Evolutionary conservation across 30 jellyfish, hydroid and myxozoan genomes (phyloP), one percentile per base, ranked within the genome.

Genomic region (Nemopilema nomurai): DNA sequence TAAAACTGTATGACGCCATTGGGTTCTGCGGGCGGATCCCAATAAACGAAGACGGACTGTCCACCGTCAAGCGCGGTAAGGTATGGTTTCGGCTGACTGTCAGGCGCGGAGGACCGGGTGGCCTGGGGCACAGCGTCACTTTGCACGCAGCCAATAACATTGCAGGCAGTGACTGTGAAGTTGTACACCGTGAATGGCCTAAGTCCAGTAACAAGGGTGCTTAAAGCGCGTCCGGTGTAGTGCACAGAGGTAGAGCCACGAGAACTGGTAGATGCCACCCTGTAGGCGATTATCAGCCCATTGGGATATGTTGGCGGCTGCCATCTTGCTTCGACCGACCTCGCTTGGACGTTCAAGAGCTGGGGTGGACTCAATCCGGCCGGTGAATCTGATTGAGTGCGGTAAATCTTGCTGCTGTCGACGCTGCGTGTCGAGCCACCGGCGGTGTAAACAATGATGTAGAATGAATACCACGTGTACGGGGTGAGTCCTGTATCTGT

Each of bases 21-120:
- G 7, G 99, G 99, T 76, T 81, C 57, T 18, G 90, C 92, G 0
- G 99, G 99, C 1, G 96, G 70, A 67, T 86, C 97, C 99, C 99
- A 95, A 75, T 86, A 77, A 6, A 95, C 96, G 28, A 69, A 74
- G 8, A 95, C 74, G 8, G 97, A 69, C 49, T 49, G 86, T 25
- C 99, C 99, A 0, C 97, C 97, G 25, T 86, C 78, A 51, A 86
- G 74, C 17, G 97, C 86, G 18, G 68, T 72, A 28, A 84, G 32
- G 69, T 86, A 90, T 18, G 99, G 99, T 0, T 97, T 97, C 21
- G 99, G 99, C 77, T 95, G 99, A 69, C 99, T 95, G 68, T 95
- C 99, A 20, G 99, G 99, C 28, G 98, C 97, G 3, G 99, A 87
- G 21, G 97, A 95, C 4, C 96, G 89, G 19, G 99, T 95, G 30